Evolutionary conservation across 2,113 vertebrate species (phyloP).

Genomic region (Marcusenius ussheri): DNA sequence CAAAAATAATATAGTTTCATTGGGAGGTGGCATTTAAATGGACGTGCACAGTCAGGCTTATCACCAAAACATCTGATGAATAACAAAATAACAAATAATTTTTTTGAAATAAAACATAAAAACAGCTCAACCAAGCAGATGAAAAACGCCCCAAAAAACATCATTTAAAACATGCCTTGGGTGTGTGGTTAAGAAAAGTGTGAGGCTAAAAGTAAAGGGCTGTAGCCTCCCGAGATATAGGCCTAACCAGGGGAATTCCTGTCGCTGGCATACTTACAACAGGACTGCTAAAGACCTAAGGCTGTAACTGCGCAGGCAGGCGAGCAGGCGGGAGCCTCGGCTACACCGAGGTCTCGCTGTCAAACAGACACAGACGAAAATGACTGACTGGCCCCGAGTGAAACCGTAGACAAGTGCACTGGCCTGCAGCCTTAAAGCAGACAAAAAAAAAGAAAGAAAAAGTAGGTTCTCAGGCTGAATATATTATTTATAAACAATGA

Average conservation of each 20-base stretch:
- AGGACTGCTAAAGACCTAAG: constrained; percentile 55
- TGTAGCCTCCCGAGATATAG: constrained; percentile 36
- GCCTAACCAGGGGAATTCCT: constrained; percentile 64
- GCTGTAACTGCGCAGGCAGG: constrained; percentile 42
- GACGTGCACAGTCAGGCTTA: not conserved
- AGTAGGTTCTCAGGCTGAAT: constrained; percentile 15
- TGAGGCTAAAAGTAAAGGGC: constrained; percentile 34
- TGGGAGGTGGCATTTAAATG: not conserved
- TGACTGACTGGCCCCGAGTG: constrained; percentile 31
- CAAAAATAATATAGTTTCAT: not conserved
- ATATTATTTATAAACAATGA: constrained; percentile 49
- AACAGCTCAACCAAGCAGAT: not conserved
- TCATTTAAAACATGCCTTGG: not conserved
- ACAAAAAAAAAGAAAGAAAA: not conserved
- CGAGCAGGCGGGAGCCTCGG: constrained; percentile 42
- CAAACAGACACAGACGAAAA: constrained; percentile 44
- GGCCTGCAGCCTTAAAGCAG: constrained; percentile 20
- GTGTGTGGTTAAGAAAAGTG: not conserved
- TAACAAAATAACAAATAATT: not conserved
- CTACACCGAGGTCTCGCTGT: constrained; percentile 50
- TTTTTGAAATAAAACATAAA: not conserved
- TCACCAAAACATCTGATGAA: not conserved
- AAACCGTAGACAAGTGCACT: constrained; percentile 40
- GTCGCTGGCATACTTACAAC: constrained; percentile 63
- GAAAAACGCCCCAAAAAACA: too few relatives aligned